Base-by-base conservation (phyloP, 2,113 vertebrate species). In the Guaruba guarouba region DNA sequence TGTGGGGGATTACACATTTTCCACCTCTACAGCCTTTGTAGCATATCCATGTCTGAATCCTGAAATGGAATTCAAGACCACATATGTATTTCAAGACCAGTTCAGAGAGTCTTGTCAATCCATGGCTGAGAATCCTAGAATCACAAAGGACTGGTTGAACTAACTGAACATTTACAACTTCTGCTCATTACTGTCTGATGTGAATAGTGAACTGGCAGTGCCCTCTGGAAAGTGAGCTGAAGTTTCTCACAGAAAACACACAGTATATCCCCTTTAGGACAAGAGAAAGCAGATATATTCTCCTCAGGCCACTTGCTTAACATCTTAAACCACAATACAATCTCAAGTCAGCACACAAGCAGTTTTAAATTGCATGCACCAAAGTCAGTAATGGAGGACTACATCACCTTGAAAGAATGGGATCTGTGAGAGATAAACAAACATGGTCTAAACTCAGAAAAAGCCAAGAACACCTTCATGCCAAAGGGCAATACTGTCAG, bases 231-330 rank as follows among this genome's bases (percentile, higher is more conserved):
- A 51, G 51, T 24, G 31, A 78, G 10, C 28, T 33, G 78, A 67
- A 25, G 39, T 29, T 82, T 84, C 43, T 55, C 57, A 25, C 37
- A 46, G 29, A 54, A 51, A 86, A 55, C 31, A 41, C 27, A 8
- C 4, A 39, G 28, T 8, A 25, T 37, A 37, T 0, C 0, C 4
- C 19, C 22, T 57, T 67, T 11, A 66, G 25, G 22, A 10, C 14
- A 37, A 46, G 7, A 13, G 69, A 64, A 86, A 80, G 6, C 17
- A 82, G 31, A 17, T 3, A 9, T 59, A 22, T 13, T 79, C 24
- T 79, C 31, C 29, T 10, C 22, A 51, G 23, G 16, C 9, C 29
- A 48, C 11, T 43, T 51, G 10, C 13, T 10, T 29, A 71, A 70
- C 0, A 2, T 55, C 17, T 17, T 64, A 67, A 4, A 12, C 17